Evolutionary conservation across 1,140 invertebrate genomes (phyloP).

Genomic region (Vollenhovia emeryi): DNA sequence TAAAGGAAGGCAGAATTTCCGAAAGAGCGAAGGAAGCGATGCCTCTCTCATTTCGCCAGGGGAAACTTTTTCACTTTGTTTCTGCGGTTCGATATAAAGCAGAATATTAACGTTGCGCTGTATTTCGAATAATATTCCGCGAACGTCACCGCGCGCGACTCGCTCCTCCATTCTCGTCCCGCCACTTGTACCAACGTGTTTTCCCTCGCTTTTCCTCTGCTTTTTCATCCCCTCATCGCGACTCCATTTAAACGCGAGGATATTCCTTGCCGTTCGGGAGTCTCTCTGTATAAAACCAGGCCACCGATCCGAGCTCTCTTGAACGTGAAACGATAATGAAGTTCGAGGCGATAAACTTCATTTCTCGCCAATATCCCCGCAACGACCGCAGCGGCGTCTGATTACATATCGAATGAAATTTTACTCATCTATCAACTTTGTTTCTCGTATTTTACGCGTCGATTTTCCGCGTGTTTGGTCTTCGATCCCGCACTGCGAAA

Average conservation of each 20-base stretch:
- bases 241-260: constrained; percentile 31
- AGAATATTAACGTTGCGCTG: constrained; percentile 59
- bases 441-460: constrained; percentile 40
- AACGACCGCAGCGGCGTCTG: neutral
- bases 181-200: constrained; percentile 21
- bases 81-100: constrained; percentile 57
- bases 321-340: constrained; percentile 31
- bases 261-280: constrained; percentile 22
- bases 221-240: neutral
- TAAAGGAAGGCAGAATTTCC: constrained; percentile 2
- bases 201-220: neutral
- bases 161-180: constrained; percentile 11
- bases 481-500: constrained; percentile 9
- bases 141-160: constrained; percentile 17
- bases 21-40: constrained; percentile 24
- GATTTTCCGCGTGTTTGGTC: constrained; percentile 39
- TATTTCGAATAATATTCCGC: constrained; percentile 61
- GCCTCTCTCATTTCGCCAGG: constrained; percentile 7
- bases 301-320: neutral
- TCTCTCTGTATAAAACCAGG: constrained; percentile 2
- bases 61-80: constrained; percentile 64
- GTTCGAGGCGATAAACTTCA: constrained; percentile 18
- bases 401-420: constrained; percentile 55
- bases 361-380: neutral
- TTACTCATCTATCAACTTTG: constrained; percentile 30